Evolutionary conservation across 1,140 invertebrate species (phyloP), one percentile per base, ranked within the genome.

Genomic region (Whitmania pigra): DNA sequence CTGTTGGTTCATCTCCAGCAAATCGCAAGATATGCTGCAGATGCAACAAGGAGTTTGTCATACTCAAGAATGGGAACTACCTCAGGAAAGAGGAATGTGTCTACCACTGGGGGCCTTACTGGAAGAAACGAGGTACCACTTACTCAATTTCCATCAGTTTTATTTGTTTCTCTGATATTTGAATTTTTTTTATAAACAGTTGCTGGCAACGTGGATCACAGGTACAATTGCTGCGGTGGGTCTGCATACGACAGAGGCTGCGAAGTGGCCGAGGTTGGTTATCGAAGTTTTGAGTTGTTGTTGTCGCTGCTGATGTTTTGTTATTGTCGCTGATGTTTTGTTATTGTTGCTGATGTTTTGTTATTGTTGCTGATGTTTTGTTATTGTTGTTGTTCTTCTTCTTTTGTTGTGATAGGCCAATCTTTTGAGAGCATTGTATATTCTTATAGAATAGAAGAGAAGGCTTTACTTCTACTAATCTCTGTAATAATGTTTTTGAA

Each of bases 31-130:
- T 87, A 63, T 96, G 93, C 81, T 85, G 86, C 74, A 86, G 93
- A 72, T 97, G 93, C 83, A 87, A 87, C 40, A 88, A 89, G 80
- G 83, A 86, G 0, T 96, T 90, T 78, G 85, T 85, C 77, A 87
- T 95, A 17, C 85, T 89, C 78, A 88, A 88, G 72, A 87, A 88
- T 79, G 91, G 92, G 11, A 85, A 88, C 75, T 85, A 88, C 57
- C 78, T 87, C 11, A 81, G 83, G 13, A 84, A 86, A 75, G 88
- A 92, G 81, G 88, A 90, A 78, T 95, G 93, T 84, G 86, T 90
- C 78, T 94, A 92, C 83, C 93, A 95, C 84, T 90, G 89, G 82
- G 91, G 92, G 71, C 88, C 88, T 77, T 88, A 89, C 72, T 90
- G 89, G 76, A 90, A 89, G 66, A 85, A 88, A 63, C 85, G 89